phyloP scores from a whole-genome alignment of 2,113 vertebrate species.

The Peromyscus californicus region DNA sequence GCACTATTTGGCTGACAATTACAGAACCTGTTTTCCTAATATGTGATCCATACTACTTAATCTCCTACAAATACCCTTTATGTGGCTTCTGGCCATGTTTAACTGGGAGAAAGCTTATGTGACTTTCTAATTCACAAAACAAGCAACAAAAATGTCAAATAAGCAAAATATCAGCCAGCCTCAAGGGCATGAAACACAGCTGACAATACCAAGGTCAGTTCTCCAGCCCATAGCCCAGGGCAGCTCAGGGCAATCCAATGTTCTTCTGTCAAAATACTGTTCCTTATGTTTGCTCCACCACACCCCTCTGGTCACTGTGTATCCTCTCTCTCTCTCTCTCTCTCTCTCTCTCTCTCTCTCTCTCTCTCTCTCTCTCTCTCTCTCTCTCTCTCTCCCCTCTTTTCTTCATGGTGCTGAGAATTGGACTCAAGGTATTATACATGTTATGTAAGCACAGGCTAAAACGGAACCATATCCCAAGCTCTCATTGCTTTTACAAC shows the following conservation, averaged over 20 bases:
- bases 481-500: not conserved
- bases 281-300: not conserved
- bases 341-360: not conserved
- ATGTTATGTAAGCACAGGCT: not conserved
- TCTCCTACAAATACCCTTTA: not conserved
- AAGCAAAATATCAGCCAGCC: not conserved
- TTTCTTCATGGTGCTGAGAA: not conserved
- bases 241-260: not conserved
- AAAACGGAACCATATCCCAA: not conserved
- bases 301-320: not conserved
- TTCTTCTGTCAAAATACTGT: not conserved
- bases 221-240: not conserved
- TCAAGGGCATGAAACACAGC: not conserved
- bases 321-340: not conserved
- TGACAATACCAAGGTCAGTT: not conserved
- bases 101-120: not conserved
- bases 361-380: too few species aligned
- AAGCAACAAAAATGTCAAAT: not conserved
- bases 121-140: not conserved
- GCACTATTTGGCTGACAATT: not conserved
- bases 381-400: not conserved
- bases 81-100: not conserved
- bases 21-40: conserved; percentile 42
- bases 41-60: not conserved
- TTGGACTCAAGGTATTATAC: not conserved